These are phyloP conservation scores for Takifugu rubripes DNA, from an alignment of 2,797 vertebrate genomes.

Conservation along the genomic window DNA sequence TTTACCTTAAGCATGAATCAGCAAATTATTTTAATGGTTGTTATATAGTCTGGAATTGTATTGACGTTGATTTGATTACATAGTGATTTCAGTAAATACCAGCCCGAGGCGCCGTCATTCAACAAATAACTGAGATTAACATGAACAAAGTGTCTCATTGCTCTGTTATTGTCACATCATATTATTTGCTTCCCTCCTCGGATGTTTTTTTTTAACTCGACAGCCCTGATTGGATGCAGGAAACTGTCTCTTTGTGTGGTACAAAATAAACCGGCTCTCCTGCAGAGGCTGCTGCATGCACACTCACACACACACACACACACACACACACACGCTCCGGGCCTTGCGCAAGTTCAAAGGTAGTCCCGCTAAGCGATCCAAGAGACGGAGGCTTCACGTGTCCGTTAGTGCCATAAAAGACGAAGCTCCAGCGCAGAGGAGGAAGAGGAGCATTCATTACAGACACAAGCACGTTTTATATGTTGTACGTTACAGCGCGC, in stretches of 20 bases:
- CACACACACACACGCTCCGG: constrained; percentile 12
- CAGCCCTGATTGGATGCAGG: constrained; percentile 20
- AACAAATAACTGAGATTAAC: constrained; percentile 34
- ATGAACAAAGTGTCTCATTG: constrained; percentile 9
- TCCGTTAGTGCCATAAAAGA: constrained; percentile 32
- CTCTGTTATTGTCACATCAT: constrained; percentile 25
- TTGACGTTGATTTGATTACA: neutral
- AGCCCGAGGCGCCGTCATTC: constrained; percentile 1
- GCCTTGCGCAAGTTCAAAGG: constrained; percentile 51
- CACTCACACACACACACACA: neutral
- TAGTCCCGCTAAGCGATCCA: constrained; percentile 33
- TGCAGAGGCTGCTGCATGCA: constrained; percentile 13
- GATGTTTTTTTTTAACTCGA: constrained; percentile 14
- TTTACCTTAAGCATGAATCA: neutral
- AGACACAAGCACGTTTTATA: neutral
- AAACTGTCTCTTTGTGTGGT: neutral
- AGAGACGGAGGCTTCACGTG: constrained; percentile 23
- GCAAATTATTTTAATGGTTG: neutral
- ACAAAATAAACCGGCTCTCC: constrained; percentile 12
- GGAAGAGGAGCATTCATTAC: neutral
- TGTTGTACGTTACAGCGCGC: neutral
- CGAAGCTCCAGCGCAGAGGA: constrained; percentile 14
- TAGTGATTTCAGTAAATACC: neutral
- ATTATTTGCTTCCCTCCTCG: constrained; percentile 22
- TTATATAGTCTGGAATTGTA: neutral